Conservation (phyloP, 2,113 vertebrate genomes). For the Psittacula cyanocephala region DNA sequence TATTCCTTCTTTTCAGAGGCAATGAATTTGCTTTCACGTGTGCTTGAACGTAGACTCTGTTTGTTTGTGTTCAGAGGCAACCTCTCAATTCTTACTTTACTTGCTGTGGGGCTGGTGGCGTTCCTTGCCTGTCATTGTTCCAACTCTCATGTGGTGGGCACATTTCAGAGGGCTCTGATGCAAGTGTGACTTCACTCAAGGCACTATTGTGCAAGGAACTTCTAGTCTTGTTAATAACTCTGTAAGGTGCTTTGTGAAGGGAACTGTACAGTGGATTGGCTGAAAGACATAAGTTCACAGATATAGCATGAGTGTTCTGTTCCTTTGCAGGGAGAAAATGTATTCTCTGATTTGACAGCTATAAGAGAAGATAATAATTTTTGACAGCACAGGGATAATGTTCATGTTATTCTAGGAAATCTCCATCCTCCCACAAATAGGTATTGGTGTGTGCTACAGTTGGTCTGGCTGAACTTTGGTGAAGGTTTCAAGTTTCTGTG, state of each 20-base stretch:
- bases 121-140: not conserved
- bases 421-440: conserved; percentile 13
- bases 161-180: not conserved
- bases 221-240: not conserved
- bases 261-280: not conserved
- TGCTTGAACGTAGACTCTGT: not conserved
- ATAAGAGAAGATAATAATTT: not conserved
- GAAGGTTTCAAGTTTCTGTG: conserved; percentile 39
- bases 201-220: not conserved
- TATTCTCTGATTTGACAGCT: conserved; percentile 33
- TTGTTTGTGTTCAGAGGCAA: not conserved
- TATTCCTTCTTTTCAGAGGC: not conserved
- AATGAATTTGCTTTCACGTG: not conserved
- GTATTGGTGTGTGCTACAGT: not conserved
- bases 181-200: not conserved
- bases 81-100: not conserved
- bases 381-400: conserved; percentile 30
- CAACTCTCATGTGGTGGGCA: not conserved
- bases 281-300: not conserved
- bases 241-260: not conserved
- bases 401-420: conserved; percentile 52
- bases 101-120: not conserved
- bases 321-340: not conserved
- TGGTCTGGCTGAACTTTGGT: not conserved
- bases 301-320: not conserved